Conservation (phyloP, 2,888 invertebrate genomes). For the Drosophila crucigera region DNA sequence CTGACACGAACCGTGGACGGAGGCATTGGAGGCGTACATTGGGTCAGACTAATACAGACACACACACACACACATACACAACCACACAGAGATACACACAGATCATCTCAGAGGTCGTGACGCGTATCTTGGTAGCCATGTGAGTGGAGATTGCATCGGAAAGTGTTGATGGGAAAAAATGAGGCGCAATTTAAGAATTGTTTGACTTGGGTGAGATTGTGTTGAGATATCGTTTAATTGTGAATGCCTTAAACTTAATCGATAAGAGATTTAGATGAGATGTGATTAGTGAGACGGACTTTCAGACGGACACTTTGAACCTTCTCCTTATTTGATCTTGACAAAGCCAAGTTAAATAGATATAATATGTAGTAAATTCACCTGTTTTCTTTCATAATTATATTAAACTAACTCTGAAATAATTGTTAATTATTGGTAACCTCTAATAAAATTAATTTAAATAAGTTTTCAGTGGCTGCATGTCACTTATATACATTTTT, state of each 20-base stretch:
- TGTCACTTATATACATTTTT: too few species aligned
- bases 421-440: not conserved
- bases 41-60: slow-evolving; percentile 21
- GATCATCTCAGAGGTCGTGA: slow-evolving; percentile 33
- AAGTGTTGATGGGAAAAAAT: slow-evolving; percentile 4
- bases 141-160: slow-evolving; percentile 5
- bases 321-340: not conserved
- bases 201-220: not conserved
- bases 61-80: not conserved
- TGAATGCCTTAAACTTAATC: not conserved
- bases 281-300: not conserved
- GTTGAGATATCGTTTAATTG: slow-evolving; percentile 27
- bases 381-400: too few species aligned
- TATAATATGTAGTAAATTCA: not conserved
- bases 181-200: slow-evolving; percentile 1
- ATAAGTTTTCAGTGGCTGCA: not conserved
- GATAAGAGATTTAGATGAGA: not conserved
- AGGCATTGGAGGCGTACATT: slow-evolving; percentile 24
- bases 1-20: slow-evolving; percentile 7
- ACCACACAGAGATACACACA: not conserved
- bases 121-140: slow-evolving; percentile 28
- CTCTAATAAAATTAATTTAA: not conserved
- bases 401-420: not conserved
- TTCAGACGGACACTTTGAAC: too few species aligned
- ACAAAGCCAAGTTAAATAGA: not conserved